A percentile compares a stretch with the other conserved stretches of the same genome.
These are phyloP conservation scores for Eurystomus glaucurus DNA, from an alignment of 2,797 vertebrate genomes.

Conservation along the genomic window DNA sequence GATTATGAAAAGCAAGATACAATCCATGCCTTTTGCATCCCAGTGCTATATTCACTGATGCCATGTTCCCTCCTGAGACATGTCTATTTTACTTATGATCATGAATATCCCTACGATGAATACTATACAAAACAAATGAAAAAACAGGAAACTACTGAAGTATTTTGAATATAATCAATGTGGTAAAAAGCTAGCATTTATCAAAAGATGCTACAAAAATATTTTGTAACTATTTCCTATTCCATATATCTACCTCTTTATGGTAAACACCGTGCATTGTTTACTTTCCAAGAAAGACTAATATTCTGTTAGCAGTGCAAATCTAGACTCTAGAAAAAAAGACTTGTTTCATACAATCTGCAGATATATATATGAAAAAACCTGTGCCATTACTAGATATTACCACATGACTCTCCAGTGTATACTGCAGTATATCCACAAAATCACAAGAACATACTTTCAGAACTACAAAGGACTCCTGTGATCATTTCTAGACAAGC, in stretches of 20 bases:
- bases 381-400: background rate
- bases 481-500: background rate
- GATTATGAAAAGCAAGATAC: background rate
- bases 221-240: background rate
- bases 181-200: background rate
- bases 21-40: background rate
- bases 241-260: background rate
- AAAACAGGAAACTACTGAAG: background rate
- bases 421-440: background rate
- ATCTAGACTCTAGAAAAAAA: background rate
- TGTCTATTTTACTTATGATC: background rate
- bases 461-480: background rate
- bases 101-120: background rate
- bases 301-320: background rate
- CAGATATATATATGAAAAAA: background rate
- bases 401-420: background rate
- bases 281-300: conserved; percentile 1
- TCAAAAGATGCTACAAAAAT: background rate
- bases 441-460: background rate
- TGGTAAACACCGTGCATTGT: background rate
- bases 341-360: background rate
- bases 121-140: background rate
- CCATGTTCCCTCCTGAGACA: background rate
- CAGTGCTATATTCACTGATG: background rate
- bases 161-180: background rate